Conservation (phyloP, 2,888 invertebrate genomes). For the Amphiduros pacificus region DNA sequence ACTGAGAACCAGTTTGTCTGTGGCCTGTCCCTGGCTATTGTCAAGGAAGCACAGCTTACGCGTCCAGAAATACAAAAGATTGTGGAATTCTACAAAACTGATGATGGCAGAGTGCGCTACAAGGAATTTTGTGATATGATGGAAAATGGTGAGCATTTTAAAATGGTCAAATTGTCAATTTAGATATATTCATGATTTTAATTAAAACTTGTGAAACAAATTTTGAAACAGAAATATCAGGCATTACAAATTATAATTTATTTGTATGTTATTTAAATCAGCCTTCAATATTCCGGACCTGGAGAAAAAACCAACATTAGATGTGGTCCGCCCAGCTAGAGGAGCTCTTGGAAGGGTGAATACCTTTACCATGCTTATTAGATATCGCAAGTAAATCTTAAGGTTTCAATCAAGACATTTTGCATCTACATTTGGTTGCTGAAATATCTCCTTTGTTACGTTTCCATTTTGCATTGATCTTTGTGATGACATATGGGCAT, state of each 20-base stretch:
- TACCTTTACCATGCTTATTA: too few relatives aligned
- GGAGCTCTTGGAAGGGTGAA: slow-evolving; percentile 56
- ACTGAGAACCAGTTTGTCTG: slow-evolving; percentile 59
- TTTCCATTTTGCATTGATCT: neutral
- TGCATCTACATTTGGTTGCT: too few relatives aligned
- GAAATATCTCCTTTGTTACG: too few relatives aligned
- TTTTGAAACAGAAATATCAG: too few relatives aligned
- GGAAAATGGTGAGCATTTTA: slow-evolving; percentile 59
- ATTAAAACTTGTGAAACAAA: too few relatives aligned
- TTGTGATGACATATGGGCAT: neutral
- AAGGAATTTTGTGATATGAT: slow-evolving; percentile 58
- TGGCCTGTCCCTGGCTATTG: slow-evolving; percentile 54
- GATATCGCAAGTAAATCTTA: too few relatives aligned
- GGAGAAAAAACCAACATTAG: slow-evolving; percentile 57
- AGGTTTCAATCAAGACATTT: too few relatives aligned
- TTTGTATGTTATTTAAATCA: slow-evolving; percentile 32
- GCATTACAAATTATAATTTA: too few relatives aligned
- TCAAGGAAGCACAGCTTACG: slow-evolving; percentile 56
- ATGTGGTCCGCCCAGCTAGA: slow-evolving; percentile 46
- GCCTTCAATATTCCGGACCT: slow-evolving; percentile 58
- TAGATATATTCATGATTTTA: too few relatives aligned
- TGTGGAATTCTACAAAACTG: slow-evolving; percentile 52
- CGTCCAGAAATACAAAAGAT: slow-evolving; percentile 55
- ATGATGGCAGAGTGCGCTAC: slow-evolving; percentile 55
- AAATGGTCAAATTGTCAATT: too few relatives aligned